Evolutionary conservation across 2,797 vertebrate genomes (phyloP), one percentile per base, ranked within the genome.

Genomic region (Propithecus perrieri): DNA sequence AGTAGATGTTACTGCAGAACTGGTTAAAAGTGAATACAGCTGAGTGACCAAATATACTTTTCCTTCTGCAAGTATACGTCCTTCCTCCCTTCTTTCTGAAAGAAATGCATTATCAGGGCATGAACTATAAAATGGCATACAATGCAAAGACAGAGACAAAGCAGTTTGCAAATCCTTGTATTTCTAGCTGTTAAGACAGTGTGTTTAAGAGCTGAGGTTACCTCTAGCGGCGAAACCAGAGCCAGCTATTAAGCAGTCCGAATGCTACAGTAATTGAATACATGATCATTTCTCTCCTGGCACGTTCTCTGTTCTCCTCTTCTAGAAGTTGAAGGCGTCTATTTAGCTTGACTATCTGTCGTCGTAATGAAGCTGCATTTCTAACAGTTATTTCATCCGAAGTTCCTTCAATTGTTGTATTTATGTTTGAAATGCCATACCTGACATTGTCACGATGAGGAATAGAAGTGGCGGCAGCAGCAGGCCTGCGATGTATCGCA

Each of bases 331-430:
- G 99, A 18, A 99, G 99, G 61, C 99, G 99, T 55, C 99, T 99
- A 97, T 99, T 99, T 96, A 99, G 98, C 98, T 99, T 99, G 97
- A 99, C 99, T 97, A 99, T 99, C 99, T 99, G 99, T 98, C 99
- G 98, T 92, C 99, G 98, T 94, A 99, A 98, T 53, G 99, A 99
- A 78, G 99, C 98, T 30, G 99, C 99, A 96, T 99, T 99, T 26
- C 99, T 99, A 43, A 99, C 98, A 55, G 99, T 99, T 99, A 99
- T 98, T 97, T 99, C 99, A 74, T 99, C 99, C 6, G 98, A 96
- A 2, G 98, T 99, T 24, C 98, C 99, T 41, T 99, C 99, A 35
- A 99, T 92, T 4, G 98, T 91, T 0, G 98, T 89, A 92, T 99
- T 99, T 26, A 99, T 97, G 59, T 95, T 98, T 91, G 99, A 98